These are phyloP conservation scores for Girardia tigrina DNA, from an alignment of 2,888 invertebrate genomes.

Conservation along the genomic window DNA sequence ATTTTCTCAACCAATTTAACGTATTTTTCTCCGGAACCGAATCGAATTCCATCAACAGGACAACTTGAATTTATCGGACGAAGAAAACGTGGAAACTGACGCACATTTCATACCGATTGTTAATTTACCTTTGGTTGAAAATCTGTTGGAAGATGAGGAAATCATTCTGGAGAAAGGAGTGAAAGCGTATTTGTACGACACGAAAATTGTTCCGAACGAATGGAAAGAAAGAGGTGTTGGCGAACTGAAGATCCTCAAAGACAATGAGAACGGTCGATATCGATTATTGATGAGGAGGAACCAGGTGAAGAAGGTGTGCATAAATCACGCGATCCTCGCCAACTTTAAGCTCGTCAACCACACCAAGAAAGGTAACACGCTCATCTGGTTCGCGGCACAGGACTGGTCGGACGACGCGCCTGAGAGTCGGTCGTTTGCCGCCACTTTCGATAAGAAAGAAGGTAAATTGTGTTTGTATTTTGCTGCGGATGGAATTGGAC, in stretches of 20 bases:
- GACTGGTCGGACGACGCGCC: not conserved
- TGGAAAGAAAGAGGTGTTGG: constrained; percentile 19
- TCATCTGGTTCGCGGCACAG: not conserved
- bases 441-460: not conserved
- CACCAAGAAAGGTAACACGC: not conserved
- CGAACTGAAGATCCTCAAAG: not conserved
- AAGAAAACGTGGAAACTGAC: not conserved
- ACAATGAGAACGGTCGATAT: not conserved
- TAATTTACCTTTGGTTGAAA: not conserved
- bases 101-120: not conserved
- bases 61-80: not conserved
- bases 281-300: not conserved
- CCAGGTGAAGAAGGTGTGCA: constrained; percentile 11
- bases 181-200: not conserved
- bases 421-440: not conserved
- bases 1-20: no score
- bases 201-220: not conserved
- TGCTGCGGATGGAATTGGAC: no score
- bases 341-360: not conserved
- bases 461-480: not conserved
- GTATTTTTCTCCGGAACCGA: no score
- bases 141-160: not conserved
- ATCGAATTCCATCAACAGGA: no score
- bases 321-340: not conserved
- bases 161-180: not conserved